Evolutionary conservation across 2,797 vertebrate species (phyloP), one percentile per base, ranked within the genome.

Genomic region (Mastacembelus armatus): DNA sequence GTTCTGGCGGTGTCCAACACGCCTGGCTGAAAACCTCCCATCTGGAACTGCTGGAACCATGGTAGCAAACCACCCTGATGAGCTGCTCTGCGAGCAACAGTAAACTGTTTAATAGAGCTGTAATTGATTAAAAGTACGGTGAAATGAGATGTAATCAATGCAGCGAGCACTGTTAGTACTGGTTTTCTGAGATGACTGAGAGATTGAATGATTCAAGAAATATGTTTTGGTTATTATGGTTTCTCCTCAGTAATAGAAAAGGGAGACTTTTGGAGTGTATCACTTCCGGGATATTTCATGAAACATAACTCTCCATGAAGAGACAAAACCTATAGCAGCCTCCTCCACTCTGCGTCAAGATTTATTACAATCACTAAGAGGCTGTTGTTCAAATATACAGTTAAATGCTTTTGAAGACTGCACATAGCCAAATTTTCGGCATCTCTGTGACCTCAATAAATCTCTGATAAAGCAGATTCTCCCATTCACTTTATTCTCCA

Each of bases 1-100:
- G 63, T 87, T 86, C 83, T 85, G 84, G 77, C 55, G 79, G 85
- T 93, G 93, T 94, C 91, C 90, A 88, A 93, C 92, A 93, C 89
- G 90, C 69, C 68, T 14, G 71, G 74, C 60, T 81, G 74, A 82
- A 92, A 93, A 91, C 87, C 91, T 78, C 66, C 93, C 92, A 94
- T 90, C 92, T 88, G 92, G 90, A 93, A 94, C 92, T 84, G 86
- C 70, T 84, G 64, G 65, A 83, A 86, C 85, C 77, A 50, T 14
- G 27, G 75, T 43, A 8, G 60, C 85, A 86, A 74, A 85, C 72
- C 39, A 74, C 38, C 40, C 77, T 83, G 87, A 90, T 81, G 80
- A 88, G 78, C 69, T 68, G 77, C 66, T 77, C 74, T 64, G 38
- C 2, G 18, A 54, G 81, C 68, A 75, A 83, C 86, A 74, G 83